phyloP scores from a whole-genome alignment of 2,888 invertebrate genomes.

The Mythimna albipuncta region DNA sequence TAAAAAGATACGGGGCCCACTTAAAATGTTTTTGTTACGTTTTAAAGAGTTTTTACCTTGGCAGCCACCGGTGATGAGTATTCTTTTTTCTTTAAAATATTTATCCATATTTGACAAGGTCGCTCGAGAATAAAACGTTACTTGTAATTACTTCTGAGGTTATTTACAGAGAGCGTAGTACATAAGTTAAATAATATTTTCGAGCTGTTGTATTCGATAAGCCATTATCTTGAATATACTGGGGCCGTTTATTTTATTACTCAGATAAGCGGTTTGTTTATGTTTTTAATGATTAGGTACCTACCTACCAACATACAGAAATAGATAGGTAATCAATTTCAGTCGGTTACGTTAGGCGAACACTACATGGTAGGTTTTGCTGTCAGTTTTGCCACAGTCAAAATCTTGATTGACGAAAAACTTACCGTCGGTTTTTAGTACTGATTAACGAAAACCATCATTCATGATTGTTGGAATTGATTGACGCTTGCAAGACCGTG shows the following conservation, averaged over 20 bases:
- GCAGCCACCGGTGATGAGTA: slow-evolving; percentile 96
- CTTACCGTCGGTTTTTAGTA: too few relatives aligned
- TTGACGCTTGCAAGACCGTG: too few relatives aligned
- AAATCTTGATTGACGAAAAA: too few relatives aligned
- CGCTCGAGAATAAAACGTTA: neutral
- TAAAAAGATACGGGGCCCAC: neutral
- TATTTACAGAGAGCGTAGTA: slow-evolving; percentile 28
- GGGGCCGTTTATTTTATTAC: slow-evolving; percentile 35
- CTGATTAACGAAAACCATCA: too few relatives aligned
- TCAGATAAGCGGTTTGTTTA: slow-evolving; percentile 50
- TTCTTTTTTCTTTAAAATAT: slow-evolving; percentile 93
- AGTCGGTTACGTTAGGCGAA: neutral
- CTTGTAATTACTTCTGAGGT: slow-evolving; percentile 15
- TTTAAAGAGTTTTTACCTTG: slow-evolving; percentile 91
- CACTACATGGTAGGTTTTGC: too few relatives aligned
- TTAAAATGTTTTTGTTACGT: neutral
- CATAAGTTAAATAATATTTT: slow-evolving; percentile 17
- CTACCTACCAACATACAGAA: neutral
- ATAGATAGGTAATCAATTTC: slow-evolving; percentile 2
- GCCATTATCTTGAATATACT: slow-evolving; percentile 42
- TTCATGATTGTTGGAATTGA: too few relatives aligned
- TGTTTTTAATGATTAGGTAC: slow-evolving; percentile 25
- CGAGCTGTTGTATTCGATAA: slow-evolving; percentile 33
- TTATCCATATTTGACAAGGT: slow-evolving; percentile 77
- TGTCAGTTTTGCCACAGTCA: too few relatives aligned